A percentile compares a stretch with the other conserved stretches of the same genome.
These are phyloP conservation scores for Erpobdella octoculata DNA, from an alignment of 2,888 invertebrate species.

Conservation along the genomic window DNA sequence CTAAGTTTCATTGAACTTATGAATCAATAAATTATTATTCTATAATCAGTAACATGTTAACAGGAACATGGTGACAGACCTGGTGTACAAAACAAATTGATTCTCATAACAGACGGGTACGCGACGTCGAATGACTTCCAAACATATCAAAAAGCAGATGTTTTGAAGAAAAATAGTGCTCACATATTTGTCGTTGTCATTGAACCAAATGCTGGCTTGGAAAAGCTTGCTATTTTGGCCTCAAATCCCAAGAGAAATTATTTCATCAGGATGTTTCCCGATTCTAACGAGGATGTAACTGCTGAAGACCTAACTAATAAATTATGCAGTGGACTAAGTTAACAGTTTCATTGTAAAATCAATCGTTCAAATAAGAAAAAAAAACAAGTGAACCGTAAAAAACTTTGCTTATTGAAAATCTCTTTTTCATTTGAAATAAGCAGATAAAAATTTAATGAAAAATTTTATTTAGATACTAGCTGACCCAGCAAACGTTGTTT, in stretches of 20 bases:
- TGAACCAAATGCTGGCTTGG: conserved; percentile 6
- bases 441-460: too few relatives aligned
- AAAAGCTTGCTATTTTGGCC: conserved; percentile 20
- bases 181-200: conserved; percentile 23
- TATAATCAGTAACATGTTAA: conserved; percentile 32
- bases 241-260: conserved; percentile 7
- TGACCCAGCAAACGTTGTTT: too few relatives aligned
- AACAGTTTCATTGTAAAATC: too few relatives aligned
- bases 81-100: conserved; percentile 23
- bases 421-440: too few relatives aligned
- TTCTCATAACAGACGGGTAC: conserved; percentile 31
- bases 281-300: background rate
- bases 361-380: background rate
- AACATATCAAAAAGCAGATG: conserved; percentile 7
- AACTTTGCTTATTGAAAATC: background rate
- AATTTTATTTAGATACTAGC: too few relatives aligned
- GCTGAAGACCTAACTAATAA: background rate
- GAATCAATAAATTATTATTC: too few relatives aligned
- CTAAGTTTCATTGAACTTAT: too few relatives aligned
- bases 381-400: too few relatives aligned
- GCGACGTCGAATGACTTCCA: conserved; percentile 16
- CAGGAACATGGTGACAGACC: conserved; percentile 27
- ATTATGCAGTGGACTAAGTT: background rate
- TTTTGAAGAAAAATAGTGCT: conserved; percentile 20
- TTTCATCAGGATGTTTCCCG: background rate